Evolutionary conservation across 2,113 vertebrate species (phyloP).

Genomic region (Onychorhynchus coronatus): DNA sequence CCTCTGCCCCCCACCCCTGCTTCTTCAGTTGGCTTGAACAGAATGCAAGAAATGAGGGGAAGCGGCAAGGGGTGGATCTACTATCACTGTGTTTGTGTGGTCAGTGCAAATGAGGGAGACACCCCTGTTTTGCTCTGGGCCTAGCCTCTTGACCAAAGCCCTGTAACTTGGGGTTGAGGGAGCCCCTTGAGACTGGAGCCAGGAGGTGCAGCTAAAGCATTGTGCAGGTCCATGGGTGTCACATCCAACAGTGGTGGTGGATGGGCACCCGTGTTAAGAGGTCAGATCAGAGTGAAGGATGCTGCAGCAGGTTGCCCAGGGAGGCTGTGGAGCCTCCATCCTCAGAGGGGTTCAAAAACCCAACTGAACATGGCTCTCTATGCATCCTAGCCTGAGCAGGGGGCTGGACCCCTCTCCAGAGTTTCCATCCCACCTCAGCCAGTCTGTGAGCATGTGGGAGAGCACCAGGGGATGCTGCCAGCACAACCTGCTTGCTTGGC

Average conservation of each 20-base stretch:
- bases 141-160: neutral
- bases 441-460: neutral
- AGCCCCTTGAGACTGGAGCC: neutral
- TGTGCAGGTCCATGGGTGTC: no score
- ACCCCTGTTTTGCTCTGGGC: neutral
- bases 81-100: neutral
- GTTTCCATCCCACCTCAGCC: neutral
- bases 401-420: neutral
- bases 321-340: neutral
- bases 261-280: neutral
- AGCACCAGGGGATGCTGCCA: neutral
- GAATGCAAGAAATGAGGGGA: neutral
- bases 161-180: neutral
- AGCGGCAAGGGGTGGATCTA: accelerated
- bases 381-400: neutral
- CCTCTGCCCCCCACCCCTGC: no score
- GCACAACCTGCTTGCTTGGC: neutral
- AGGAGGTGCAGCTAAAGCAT: neutral
- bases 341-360: neutral
- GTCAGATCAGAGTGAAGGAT: neutral
- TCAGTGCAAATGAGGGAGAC: neutral
- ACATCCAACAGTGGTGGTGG: neutral
- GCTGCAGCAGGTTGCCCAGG: neutral
- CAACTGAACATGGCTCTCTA: accelerated
- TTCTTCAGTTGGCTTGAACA: neutral